Evolutionary conservation across 2,797 vertebrate genomes (phyloP), one percentile per base, ranked within the genome.

Genomic region (Hydrophis major): DNA sequence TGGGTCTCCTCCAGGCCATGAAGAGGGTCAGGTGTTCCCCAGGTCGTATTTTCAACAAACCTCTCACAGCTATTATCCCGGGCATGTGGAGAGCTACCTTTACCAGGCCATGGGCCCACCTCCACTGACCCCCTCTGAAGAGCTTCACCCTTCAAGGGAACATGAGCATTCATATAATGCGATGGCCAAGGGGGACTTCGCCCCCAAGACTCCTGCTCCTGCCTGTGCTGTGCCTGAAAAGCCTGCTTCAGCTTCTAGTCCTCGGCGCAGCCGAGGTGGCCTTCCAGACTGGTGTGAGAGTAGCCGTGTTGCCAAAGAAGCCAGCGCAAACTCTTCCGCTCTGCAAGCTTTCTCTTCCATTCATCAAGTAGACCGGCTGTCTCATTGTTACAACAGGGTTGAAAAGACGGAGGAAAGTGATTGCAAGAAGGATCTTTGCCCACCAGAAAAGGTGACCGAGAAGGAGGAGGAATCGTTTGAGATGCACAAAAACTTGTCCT

Each of bases 301-400:
- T 89, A 97, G 94, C 93, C 13, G 96, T 96, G 16, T 66, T 90
- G 32, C 94, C 87, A 92, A 95, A 95, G 93, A 95, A 89, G 53
- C 78, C 87, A n/a, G 60, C 88, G 1, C 97, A 60, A 5, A 96
- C 94, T 27, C 83, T 5, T 86, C 1, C 22, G 61, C 59, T 90
- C 83, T 86, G 37, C 95, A 87, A 0, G 94, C 96, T 60, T 98
- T 98, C 96, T 97, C 97, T 20, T 92, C 96, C 0, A 69, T 96
- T 47, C 87, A n/a, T 1, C 0, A 28, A 37, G 88, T n/a, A 0
- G 95, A 95, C 94, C 95, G 86, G 50, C 88, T 59, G 1, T 59
- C 95, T 0, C 10, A 47, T 25, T 69, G 59, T 8, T 88, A 93
- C 0, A 0, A n/a, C 5, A 88, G 86, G 18, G 63, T 88, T 1